Evolutionary conservation across 1,140 invertebrate species (phyloP), one percentile per base, ranked within the genome.

Genomic region (Euglossa dilemma): DNA sequence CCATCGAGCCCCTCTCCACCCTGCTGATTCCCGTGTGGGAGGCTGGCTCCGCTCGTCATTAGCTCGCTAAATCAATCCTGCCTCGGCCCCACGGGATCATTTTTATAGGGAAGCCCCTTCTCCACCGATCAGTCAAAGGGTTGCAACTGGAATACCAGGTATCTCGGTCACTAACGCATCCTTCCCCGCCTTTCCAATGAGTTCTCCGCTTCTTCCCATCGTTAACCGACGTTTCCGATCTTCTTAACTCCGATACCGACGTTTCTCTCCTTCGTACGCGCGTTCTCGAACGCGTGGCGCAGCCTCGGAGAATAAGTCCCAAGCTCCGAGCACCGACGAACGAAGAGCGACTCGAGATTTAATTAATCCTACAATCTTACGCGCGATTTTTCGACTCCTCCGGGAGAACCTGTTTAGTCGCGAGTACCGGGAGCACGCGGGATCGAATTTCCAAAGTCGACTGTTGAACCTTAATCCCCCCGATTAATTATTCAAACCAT

Each of bases 41-140:
- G 91, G 89, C 80, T 89, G 71, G 66, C 67, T 47, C 66, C 80
- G 79, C 52, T 91, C 89, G 87, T 93, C 90, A 93, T 93, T 92
- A 93, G 89, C 87, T 76, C 88, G 77, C 90, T 91, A 89, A 93
- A 93, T 93, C 92, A 93, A 93, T 93, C 91, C 80, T 18, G 79
- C 45, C 59, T 11, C 36, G 25, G 72, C 77, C 74, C 56, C 57
- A 52, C 45, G 67, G 79, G 84, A 86, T 84, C 82, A 81, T 81
- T 82, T 90, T 88, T 86, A 85, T 64, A 72, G 72, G 67, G 70
- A 66, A 86, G 81, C n/a, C 76, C 47, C 11, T 73, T 67, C 56
- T 14, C 7, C 25, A n/a, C 61, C n/a, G 63, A 28, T 63, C 11
- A 6, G 20, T 36, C 59, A 43, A 80, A 69, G 79, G 87, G 79